Base-by-base conservation (phyloP, 1,140 invertebrate species). In the Leptinotarsa undecemlineata region DNA sequence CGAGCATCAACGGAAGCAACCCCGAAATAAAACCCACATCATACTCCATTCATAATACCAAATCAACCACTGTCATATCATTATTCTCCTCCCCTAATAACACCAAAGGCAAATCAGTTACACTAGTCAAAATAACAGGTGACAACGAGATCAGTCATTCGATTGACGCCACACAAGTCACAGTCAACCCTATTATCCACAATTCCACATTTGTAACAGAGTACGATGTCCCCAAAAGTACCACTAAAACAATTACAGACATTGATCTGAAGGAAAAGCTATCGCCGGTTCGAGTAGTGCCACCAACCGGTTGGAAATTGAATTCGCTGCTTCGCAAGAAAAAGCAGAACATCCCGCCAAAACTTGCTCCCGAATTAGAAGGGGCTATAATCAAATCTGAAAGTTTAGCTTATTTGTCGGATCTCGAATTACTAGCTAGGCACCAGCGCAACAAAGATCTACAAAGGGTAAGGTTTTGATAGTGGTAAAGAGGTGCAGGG, bases 341-440 rank as follows among this genome's bases (percentile, higher is more conserved):
- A 76, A 84, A 84, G 77, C 79, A 82, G 66, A 70, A 69, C 26
- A 57, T 60, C 15, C 68, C 80, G 68, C 82, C 84, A 14, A 84
- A 80, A 74, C 76, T 84, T 21, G 82, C 82, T 71, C 85, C 85
- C 1, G 86, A 87, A 77, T 77, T 86, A 60, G 85, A 87, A 77
- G 84, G 83, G 63, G 85, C 86, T 48, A 86, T 87, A 70, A 80
- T 87, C 73, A 86, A 87, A 79, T 86, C 86, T 4, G 86, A 87
- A 78, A 86, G 86, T 80, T 81, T 87, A 70, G 86, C 85, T 5
- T 86, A 86, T 73, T 77, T 87, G 20, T 81, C 83, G 13, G 86
- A 87, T 20, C 74, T 80, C 26, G 86, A 87, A 72, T 79, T 87
- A 77, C 77, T 87, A 48, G 86, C 85, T 69, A 83, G 86, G 74